Conservation (phyloP, 2,797 vertebrate genomes). For the Enteromius mattozi region DNA sequence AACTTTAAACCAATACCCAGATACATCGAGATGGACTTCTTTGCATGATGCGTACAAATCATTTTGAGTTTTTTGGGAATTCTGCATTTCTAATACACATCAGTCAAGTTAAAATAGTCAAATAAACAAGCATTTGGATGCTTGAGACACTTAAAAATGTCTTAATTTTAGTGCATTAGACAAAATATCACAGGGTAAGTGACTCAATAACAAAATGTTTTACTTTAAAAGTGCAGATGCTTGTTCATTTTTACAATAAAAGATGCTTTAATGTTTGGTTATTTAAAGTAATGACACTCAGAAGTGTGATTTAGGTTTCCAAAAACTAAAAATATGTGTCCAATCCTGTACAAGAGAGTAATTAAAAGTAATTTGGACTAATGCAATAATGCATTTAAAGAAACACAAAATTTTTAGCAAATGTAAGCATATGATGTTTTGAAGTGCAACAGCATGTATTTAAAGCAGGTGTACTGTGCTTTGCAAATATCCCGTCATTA, state of each 20-base stretch:
- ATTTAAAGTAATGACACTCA: neutral
- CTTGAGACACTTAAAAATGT: neutral
- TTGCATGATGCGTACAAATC: too few species aligned
- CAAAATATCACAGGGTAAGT: neutral
- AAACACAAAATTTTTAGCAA: neutral
- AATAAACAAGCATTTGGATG: too few species aligned
- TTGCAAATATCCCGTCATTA: neutral
- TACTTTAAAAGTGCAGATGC: neutral
- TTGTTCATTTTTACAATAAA: neutral
- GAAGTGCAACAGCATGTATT: neutral
- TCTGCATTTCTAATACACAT: too few species aligned
- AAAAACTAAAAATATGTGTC: neutral
- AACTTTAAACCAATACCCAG: neutral
- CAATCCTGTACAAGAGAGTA: neutral
- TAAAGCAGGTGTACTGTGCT: neutral
- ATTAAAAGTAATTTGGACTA: neutral
- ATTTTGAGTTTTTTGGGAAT: too few species aligned
- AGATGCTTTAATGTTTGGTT: neutral
- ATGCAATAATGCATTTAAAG: neutral
- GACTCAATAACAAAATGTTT: neutral
- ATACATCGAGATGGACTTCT: too few species aligned
- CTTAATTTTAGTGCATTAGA: neutral
- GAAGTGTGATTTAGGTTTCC: neutral
- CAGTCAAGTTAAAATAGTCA: too few species aligned
- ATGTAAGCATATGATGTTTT: neutral